Evolutionary conservation across 2,888 invertebrate genomes (phyloP).

Genomic region (Pristionchus mayeri): DNA sequence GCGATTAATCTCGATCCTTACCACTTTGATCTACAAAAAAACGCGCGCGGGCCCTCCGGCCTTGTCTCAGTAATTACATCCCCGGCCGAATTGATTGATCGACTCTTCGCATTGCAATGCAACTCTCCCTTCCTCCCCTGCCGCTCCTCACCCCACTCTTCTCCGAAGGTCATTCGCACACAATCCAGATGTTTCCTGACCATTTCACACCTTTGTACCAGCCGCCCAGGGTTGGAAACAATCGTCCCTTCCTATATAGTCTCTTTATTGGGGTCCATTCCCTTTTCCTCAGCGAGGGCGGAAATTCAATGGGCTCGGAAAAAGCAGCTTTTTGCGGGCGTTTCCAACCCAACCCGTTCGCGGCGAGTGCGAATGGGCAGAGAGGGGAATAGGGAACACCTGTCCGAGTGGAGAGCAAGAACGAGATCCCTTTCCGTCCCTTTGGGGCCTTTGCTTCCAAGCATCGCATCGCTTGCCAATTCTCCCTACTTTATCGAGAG

Average conservation of each 20-base stretch:
- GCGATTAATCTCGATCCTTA: background rate
- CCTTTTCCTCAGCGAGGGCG: too few species aligned
- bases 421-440: conserved; percentile 22
- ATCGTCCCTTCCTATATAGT: too few species aligned
- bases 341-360: conserved; percentile 22
- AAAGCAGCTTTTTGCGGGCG: background rate
- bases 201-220: conserved; percentile 22
- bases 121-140: background rate
- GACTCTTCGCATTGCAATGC: background rate
- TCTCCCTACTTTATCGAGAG: background rate
- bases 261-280: too few species aligned
- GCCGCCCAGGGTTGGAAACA: background rate
- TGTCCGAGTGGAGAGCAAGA: background rate
- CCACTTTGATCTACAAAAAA: background rate
- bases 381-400: conserved; percentile 3
- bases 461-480: background rate
- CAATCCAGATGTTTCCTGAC: conserved; percentile 26
- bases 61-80: conserved; percentile 7
- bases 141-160: background rate
- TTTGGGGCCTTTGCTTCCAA: background rate
- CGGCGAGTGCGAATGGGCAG: background rate
- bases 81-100: conserved; percentile 2
- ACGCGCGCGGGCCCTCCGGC: background rate
- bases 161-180: conserved; percentile 25
- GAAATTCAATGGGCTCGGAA: too few species aligned